Evolutionary conservation across 2,113 vertebrate genomes (phyloP).

Genomic region (Lycocorax pyrrhopterus): DNA sequence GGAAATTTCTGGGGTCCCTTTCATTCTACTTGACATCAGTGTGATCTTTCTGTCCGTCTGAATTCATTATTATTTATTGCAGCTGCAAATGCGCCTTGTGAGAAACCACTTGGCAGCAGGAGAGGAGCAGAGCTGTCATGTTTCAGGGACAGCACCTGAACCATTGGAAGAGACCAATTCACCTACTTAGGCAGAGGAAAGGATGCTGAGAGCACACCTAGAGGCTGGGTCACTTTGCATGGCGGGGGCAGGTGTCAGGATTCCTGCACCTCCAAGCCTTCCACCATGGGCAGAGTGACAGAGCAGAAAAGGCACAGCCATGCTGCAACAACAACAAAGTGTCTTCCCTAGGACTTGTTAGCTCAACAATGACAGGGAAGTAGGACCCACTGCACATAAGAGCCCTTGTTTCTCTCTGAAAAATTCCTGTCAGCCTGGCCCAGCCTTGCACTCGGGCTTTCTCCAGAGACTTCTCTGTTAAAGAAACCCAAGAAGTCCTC

Average conservation of each 20-base stretch:
- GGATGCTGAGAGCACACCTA: neutral
- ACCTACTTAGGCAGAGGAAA: neutral
- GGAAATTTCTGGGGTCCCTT: slow-evolving; percentile 7
- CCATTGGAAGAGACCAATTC: neutral
- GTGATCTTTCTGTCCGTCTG: neutral
- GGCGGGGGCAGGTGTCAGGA: neutral
- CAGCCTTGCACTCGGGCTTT: slow-evolving; percentile 8
- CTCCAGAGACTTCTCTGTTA: slow-evolving; percentile 50
- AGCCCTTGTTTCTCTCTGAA: neutral
- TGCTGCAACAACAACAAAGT: neutral
- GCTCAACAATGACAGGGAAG: neutral
- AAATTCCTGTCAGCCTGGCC: neutral
- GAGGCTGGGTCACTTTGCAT: neutral
- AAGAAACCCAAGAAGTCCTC: slow-evolving; percentile 54
- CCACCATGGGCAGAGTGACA: neutral
- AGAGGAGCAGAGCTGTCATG: neutral
- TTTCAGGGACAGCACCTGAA: neutral
- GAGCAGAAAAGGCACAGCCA: neutral
- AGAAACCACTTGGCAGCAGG: neutral
- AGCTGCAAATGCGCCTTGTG: neutral
- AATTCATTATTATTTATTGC: neutral
- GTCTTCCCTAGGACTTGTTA: neutral
- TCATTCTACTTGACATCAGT: neutral
- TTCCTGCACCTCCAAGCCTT: neutral
- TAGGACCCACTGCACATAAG: neutral